phyloP scores from a whole-genome alignment of 2,888 invertebrate species.

The Agriotes lineatus region DNA sequence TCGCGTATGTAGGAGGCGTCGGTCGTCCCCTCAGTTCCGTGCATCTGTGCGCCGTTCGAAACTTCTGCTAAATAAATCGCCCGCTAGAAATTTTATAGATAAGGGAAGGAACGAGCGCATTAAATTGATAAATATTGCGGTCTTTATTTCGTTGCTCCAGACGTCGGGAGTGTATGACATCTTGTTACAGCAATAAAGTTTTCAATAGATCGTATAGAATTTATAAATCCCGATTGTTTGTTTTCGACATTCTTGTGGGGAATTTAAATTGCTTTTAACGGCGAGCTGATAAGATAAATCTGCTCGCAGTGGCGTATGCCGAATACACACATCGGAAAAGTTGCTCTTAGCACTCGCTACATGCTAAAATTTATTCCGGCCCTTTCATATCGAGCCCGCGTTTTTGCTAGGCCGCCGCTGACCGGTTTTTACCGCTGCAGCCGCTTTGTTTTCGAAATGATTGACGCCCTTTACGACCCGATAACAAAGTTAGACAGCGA shows the following conservation, averaged over 20 bases:
- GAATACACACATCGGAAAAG: constrained; percentile 22
- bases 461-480: constrained; percentile 54
- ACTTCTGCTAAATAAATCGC: constrained; percentile 21
- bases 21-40: constrained; percentile 23
- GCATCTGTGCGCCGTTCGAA: constrained; percentile 22
- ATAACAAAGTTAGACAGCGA: constrained; percentile 54
- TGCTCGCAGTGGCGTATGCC: constrained; percentile 4
- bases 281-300: constrained; percentile 25
- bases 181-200: constrained; percentile 34
- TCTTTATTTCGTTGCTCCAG: constrained; percentile 30
- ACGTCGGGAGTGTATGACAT: constrained; percentile 34
- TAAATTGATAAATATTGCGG: constrained; percentile 36
- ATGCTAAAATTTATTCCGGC: constrained; percentile 26
- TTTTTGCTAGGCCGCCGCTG: constrained; percentile 41
- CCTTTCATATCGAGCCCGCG: constrained; percentile 20
- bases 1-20: constrained; percentile 24
- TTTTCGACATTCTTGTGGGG: constrained; percentile 10
- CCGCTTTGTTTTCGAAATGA: constrained; percentile 51
- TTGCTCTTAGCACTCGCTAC: constrained; percentile 4
- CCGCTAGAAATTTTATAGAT: constrained; percentile 25
- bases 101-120: constrained; percentile 29
- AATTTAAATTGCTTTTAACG: constrained; percentile 24
- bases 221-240: constrained; percentile 26
- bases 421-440: constrained; percentile 37
- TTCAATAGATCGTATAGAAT: constrained; percentile 32